phyloP scores from a whole-genome alignment of 2,797 vertebrate species.

The Spheniscus humboldti region DNA sequence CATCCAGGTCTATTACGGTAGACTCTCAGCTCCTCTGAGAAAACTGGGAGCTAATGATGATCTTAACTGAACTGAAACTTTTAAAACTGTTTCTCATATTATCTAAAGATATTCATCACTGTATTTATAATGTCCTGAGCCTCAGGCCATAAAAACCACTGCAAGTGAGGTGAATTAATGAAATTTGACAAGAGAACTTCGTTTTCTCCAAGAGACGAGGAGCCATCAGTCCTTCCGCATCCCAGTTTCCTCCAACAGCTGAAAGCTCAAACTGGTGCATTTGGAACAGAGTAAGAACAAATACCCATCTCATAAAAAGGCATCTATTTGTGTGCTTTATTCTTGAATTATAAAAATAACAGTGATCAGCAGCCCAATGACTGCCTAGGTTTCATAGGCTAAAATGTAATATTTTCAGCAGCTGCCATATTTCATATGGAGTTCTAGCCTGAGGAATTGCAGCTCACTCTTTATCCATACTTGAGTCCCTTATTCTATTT shows the following conservation, averaged over 20 bases:
- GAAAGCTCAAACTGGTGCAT: background rate
- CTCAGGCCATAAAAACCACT: conserved; percentile 15
- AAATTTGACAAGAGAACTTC: conserved; percentile 18
- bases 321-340: background rate
- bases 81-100: conserved; percentile 48
- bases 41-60: conserved; percentile 18
- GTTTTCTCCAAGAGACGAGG: background rate
- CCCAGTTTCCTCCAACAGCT: background rate
- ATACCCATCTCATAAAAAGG: background rate
- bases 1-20: background rate
- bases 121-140: conserved; percentile 12
- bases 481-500: background rate
- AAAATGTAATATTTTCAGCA: background rate
- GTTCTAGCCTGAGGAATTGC: background rate
- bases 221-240: background rate
- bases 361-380: background rate
- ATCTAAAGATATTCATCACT: conserved; percentile 42
- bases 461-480: background rate
- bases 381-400: background rate
- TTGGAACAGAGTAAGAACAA: background rate
- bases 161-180: conserved; percentile 51
- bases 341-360: background rate
- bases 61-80: conserved; percentile 57
- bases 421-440: background rate
- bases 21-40: conserved; percentile 5